Conservation (phyloP, 2,113 vertebrate species). For the Antechinus flavipes region DNA sequence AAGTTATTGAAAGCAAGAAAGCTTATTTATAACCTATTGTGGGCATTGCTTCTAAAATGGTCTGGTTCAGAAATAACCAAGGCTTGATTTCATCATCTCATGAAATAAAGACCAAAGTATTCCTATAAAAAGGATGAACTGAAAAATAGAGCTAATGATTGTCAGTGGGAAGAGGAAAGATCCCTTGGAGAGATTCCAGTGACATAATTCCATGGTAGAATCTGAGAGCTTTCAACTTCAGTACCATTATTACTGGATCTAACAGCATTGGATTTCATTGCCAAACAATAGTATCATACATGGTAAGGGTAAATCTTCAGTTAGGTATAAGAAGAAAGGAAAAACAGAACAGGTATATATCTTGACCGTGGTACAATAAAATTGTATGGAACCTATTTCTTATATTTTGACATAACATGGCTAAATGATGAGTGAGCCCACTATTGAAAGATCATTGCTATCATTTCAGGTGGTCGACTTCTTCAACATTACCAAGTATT, state of each 20-base stretch:
- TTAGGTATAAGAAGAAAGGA: background rate
- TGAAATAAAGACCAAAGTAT: constrained; percentile 33
- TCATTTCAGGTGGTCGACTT: background rate
- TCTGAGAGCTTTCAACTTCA: background rate
- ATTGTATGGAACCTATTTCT: background rate
- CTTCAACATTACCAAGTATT: background rate
- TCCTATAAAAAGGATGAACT: constrained; percentile 33
- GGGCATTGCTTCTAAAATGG: constrained; percentile 52
- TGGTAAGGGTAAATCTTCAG: background rate
- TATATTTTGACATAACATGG: background rate
- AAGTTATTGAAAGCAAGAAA: constrained; percentile 43
- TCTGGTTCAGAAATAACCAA: constrained; percentile 51
- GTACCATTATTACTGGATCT: background rate
- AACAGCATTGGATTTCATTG: background rate
- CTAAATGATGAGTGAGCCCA: background rate
- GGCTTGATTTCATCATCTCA: constrained; percentile 61
- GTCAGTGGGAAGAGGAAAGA: constrained; percentile 11
- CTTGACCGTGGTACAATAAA: background rate
- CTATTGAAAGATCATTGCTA: background rate
- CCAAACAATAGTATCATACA: background rate
- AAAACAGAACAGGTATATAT: background rate
- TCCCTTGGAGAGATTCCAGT: background rate
- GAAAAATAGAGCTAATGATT: background rate
- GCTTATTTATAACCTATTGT: constrained; percentile 61
- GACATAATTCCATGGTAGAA: background rate